Evolutionary conservation across 1,140 invertebrate species (phyloP).

Genomic region (Brachionus asplanchnoidis): DNA sequence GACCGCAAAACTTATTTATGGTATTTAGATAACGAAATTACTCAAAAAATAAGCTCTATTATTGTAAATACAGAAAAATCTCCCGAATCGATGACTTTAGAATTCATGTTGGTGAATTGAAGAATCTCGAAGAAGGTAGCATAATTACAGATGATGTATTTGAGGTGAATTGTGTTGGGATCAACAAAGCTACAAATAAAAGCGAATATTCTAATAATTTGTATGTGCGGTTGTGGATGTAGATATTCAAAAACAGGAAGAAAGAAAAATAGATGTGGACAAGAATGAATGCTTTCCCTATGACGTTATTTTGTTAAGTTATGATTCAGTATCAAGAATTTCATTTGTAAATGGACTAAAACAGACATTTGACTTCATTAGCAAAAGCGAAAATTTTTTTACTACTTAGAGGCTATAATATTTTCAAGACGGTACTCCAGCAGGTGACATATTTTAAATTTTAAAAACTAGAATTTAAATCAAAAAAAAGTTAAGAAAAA

Average conservation of each 20-base stretch:
- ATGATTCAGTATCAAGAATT: constrained; percentile 4
- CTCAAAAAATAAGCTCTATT: neutral
- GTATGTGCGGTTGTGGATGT: neutral
- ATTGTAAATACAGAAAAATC: neutral
- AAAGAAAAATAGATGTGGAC: neutral
- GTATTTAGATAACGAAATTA: neutral
- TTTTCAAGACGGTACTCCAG: constrained; percentile 87
- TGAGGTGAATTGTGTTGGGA: neutral
- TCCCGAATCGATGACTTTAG: neutral
- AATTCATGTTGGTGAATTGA: neutral
- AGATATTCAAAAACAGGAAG: neutral
- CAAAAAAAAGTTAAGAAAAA: neutral
- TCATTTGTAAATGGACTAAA: neutral
- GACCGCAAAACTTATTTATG: neutral
- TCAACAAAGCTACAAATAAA: neutral
- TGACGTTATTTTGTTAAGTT: neutral
- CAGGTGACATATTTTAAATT: neutral
- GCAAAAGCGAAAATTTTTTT: neutral
- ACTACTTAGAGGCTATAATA: constrained; percentile 66
- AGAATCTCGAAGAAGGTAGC: neutral
- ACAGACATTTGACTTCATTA: neutral
- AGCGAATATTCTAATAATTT: neutral
- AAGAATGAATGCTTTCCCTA: neutral
- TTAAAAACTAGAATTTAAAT: neutral
- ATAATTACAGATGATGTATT: neutral